Conservation (phyloP, 2,888 invertebrate genomes). For the Drosophila phalerata region DNA sequence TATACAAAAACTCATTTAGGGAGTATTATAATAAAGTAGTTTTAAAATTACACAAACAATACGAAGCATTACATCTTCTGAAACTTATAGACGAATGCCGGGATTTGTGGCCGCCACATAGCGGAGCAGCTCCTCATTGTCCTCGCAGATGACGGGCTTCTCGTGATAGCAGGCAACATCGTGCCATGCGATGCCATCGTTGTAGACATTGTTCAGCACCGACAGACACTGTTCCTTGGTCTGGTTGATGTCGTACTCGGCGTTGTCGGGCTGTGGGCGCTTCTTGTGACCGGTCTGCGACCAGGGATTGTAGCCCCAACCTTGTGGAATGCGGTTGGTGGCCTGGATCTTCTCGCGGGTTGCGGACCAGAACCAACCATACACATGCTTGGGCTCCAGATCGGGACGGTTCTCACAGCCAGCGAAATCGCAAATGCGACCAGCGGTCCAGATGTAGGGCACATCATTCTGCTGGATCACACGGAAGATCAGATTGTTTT, state of each 20-base stretch:
- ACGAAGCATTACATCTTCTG: constrained; percentile 43
- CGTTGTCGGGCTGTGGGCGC: constrained; percentile 94
- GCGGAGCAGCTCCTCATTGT: constrained; percentile 94
- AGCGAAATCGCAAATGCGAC: constrained; percentile 96
- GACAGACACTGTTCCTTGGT: constrained; percentile 95
- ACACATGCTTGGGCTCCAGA: constrained; percentile 93
- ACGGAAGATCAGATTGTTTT: constrained; percentile 95
- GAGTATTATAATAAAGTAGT: constrained; percentile 79
- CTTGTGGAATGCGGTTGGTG: constrained; percentile 89
- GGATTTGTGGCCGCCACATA: constrained; percentile 94
- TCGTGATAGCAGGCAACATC: constrained; percentile 97
- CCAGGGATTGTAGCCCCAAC: constrained; percentile 93
- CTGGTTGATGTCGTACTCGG: constrained; percentile 95
- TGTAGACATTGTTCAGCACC: constrained; percentile 96
- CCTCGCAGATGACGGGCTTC: constrained; percentile 96
- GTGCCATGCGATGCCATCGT: constrained; percentile 97
- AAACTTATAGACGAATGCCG: constrained; percentile 91
- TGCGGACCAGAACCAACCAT: constrained; percentile 97
- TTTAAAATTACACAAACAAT: constrained; percentile 80
- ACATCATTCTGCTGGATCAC: constrained; percentile 95
- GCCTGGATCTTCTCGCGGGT: constrained; percentile 94
- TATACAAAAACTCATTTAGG: constrained; percentile 77
- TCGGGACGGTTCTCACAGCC: constrained; percentile 95
- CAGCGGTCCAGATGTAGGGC: constrained; percentile 97
- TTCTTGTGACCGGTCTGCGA: constrained; percentile 96